Evolutionary conservation across 2,113 vertebrate genomes (phyloP).

Genomic region (Plestiodon gilberti): DNA sequence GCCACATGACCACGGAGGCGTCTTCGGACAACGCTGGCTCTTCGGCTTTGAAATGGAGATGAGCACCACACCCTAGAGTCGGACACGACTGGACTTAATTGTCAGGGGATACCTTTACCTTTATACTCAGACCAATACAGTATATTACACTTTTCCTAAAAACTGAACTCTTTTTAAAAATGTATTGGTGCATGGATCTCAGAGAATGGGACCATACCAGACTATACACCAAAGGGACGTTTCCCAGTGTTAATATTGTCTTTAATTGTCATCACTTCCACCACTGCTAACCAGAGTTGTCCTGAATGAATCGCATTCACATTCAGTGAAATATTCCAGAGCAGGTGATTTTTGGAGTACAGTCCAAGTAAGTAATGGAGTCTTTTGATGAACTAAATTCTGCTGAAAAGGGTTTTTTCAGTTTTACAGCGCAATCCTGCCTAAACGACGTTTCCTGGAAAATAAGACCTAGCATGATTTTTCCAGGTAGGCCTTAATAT

Average conservation of each 20-base stretch:
- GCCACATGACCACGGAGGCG: too few species aligned
- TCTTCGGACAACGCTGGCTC: too few species aligned
- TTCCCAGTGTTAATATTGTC: background rate
- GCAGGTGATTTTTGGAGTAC: background rate
- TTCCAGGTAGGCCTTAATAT: too few species aligned
- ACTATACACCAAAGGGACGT: background rate
- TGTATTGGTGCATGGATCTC: background rate
- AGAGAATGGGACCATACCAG: background rate
- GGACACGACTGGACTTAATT: too few species aligned
- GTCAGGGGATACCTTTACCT: too few species aligned
- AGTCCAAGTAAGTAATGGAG: background rate
- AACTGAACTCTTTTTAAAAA: background rate
- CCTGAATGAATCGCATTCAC: background rate
- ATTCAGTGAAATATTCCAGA: background rate
- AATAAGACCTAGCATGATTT: too few species aligned
- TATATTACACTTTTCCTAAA: background rate
- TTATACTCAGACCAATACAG: too few species aligned
- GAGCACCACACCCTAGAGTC: too few species aligned
- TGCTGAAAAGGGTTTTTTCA: too few species aligned
- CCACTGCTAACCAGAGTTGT: background rate
- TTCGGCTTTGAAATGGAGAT: too few species aligned
- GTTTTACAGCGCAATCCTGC: too few species aligned
- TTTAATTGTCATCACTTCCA: background rate
- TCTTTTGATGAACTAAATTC: background rate
- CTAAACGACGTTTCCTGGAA: too few species aligned